These are phyloP conservation scores for Equus przewalskii DNA, from an alignment of 2,113 vertebrate genomes.

Conservation along the genomic window DNA sequence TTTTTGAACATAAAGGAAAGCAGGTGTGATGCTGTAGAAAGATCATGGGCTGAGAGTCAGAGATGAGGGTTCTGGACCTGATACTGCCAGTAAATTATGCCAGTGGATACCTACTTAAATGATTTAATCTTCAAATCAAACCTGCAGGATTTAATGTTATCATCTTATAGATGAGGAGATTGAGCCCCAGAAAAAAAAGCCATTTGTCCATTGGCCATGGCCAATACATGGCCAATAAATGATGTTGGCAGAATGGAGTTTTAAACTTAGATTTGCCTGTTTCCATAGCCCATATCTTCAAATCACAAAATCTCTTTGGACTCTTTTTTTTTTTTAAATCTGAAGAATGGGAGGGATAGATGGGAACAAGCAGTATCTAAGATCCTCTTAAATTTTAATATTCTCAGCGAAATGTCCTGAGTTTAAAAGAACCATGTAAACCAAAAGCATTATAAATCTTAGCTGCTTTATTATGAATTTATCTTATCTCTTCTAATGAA, in stretches of 20 bases:
- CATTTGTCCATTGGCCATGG: background rate
- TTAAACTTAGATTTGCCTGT: background rate
- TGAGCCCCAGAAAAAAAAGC: background rate
- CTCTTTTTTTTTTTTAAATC: background rate
- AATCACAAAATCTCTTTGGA: background rate
- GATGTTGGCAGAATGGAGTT: background rate
- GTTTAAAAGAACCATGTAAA: background rate
- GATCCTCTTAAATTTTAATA: background rate
- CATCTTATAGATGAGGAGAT: background rate
- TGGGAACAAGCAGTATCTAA: background rate
- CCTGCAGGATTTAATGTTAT: background rate
- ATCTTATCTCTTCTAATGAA: slow-evolving; percentile 5
- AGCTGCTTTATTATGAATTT: background rate
- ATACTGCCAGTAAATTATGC: background rate
- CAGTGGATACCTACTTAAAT: background rate
- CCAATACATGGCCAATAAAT: background rate
- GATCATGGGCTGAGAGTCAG: background rate
- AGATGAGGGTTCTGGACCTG: background rate
- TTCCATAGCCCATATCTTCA: background rate
- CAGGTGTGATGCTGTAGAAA: background rate
- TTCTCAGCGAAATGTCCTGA: background rate
- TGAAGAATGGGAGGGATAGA: background rate
- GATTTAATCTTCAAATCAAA: background rate
- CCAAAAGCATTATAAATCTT: background rate
- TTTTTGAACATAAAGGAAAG: background rate